A percentile compares a stretch with the other conserved stretches of the same genome.
phyloP scores from a whole-genome alignment of 1,140 invertebrate species.

The Phymastichus coffea region DNA sequence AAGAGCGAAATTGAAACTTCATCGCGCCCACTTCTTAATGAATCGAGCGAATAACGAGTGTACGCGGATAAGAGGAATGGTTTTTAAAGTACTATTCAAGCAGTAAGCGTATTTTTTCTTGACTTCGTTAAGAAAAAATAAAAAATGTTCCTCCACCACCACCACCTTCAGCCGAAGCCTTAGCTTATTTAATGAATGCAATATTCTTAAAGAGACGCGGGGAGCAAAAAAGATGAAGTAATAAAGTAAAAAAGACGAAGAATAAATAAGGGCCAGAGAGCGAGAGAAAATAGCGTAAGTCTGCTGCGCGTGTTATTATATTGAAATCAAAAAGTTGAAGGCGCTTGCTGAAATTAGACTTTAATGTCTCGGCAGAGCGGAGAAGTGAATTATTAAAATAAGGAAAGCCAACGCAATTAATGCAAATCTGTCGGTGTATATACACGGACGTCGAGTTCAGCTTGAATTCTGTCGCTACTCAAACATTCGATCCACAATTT shows the following conservation, averaged over 20 bases:
- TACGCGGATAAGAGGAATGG: not conserved
- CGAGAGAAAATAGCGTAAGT: not conserved
- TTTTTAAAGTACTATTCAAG: not conserved
- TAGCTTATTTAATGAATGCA: conserved; percentile 1
- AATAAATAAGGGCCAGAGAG: no score
- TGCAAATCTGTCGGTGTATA: conserved; percentile 1
- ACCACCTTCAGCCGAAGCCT: no score
- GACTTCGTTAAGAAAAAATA: conserved; percentile 15
- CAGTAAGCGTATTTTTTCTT: not conserved
- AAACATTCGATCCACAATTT: no score
- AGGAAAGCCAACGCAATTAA: not conserved
- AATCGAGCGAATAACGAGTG: conserved; percentile 2
- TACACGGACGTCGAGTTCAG: no score
- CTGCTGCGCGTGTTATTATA: not conserved
- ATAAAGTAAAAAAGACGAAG: not conserved
- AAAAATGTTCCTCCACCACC: not conserved
- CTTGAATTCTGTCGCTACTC: no score
- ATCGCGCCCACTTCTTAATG: not conserved
- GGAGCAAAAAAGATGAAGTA: not conserved
- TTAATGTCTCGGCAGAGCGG: conserved; percentile 3
- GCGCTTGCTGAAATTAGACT: conserved; percentile 1
- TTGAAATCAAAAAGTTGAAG: conserved; percentile 5
- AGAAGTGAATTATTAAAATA: conserved; percentile 18
- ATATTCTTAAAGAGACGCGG: not conserved
- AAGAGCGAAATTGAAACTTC: not conserved